Evolutionary conservation across 2,888 invertebrate species (phyloP).

Genomic region (Chloromyia formosa): DNA sequence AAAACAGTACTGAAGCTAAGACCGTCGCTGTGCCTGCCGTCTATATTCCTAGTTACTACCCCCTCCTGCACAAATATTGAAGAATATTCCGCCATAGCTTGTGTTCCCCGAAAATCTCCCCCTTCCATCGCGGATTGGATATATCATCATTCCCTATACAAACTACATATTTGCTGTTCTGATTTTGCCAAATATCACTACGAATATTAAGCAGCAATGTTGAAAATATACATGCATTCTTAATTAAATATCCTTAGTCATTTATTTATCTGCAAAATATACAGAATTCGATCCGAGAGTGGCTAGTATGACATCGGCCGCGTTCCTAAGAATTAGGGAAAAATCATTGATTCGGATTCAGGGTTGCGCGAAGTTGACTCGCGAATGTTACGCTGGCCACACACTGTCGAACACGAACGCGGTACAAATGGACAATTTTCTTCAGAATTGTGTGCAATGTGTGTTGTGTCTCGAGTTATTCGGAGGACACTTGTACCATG

Average conservation of each 20-base stretch:
- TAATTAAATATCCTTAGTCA: constrained; percentile 9
- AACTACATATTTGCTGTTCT: constrained; percentile 21
- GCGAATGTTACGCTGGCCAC: too few relatives aligned
- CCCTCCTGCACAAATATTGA: constrained; percentile 11
- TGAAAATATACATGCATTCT: not conserved
- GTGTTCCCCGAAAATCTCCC: not conserved
- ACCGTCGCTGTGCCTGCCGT: constrained; percentile 23
- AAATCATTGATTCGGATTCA: too few relatives aligned
- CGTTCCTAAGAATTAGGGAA: too few relatives aligned
- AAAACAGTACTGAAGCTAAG: constrained; percentile 20
- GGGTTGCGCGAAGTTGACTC: too few relatives aligned
- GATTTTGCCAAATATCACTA: constrained; percentile 15
- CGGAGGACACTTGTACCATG: too few relatives aligned
- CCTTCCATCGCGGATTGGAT: not conserved
- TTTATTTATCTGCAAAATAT: not conserved
- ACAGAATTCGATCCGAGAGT: too few relatives aligned
- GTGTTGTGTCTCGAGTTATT: too few relatives aligned
- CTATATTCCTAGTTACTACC: constrained; percentile 11
- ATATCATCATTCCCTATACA: not conserved
- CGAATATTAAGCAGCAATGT: not conserved
- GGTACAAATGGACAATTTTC: too few relatives aligned
- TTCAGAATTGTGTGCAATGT: too few relatives aligned
- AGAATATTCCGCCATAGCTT: not conserved
- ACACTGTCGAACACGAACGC: too few relatives aligned
- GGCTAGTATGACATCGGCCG: too few relatives aligned